Evolutionary conservation across 2,888 invertebrate species (phyloP).

Genomic region (Lutraria lutraria): DNA sequence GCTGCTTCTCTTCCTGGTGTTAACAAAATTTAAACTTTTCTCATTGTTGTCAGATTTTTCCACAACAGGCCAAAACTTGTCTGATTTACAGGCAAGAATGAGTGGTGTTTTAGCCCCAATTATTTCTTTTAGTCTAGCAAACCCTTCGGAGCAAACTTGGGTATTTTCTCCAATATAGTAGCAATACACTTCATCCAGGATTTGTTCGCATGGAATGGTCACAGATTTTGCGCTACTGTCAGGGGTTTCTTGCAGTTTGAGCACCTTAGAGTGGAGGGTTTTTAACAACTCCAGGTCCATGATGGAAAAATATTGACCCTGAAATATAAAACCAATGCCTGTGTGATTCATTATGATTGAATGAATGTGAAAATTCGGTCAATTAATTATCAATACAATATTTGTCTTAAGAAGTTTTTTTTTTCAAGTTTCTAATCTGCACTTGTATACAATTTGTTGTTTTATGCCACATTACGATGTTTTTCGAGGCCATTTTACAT

Average conservation of each 20-base stretch:
- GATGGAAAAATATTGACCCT: background rate
- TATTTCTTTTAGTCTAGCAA: slow-evolving; percentile 45
- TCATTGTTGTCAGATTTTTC: slow-evolving; percentile 44
- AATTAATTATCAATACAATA: too few relatives aligned
- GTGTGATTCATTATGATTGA: too few relatives aligned
- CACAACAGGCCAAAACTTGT: slow-evolving; percentile 52
- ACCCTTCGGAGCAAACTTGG: slow-evolving; percentile 39
- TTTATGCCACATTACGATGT: too few relatives aligned
- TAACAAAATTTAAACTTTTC: slow-evolving; percentile 40
- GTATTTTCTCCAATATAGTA: slow-evolving; percentile 5
- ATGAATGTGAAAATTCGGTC: too few relatives aligned
- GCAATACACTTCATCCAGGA: slow-evolving; percentile 1
- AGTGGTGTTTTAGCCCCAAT: slow-evolving; percentile 51
- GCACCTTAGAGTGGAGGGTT: slow-evolving; percentile 9
- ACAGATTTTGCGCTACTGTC: background rate
- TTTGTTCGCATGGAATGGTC: slow-evolving; percentile 9
- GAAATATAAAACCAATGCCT: background rate
- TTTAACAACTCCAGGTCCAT: slow-evolving; percentile 32
- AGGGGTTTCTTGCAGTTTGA: slow-evolving; percentile 1
- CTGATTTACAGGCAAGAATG: slow-evolving; percentile 59
- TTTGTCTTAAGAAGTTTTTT: too few relatives aligned
- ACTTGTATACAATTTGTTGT: too few relatives aligned
- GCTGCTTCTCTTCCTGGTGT: slow-evolving; percentile 46
- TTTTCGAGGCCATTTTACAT: too few relatives aligned
- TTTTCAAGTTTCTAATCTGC: too few relatives aligned